Conservation (phyloP, 2,888 invertebrate species). For the Drosophila atripex region DNA sequence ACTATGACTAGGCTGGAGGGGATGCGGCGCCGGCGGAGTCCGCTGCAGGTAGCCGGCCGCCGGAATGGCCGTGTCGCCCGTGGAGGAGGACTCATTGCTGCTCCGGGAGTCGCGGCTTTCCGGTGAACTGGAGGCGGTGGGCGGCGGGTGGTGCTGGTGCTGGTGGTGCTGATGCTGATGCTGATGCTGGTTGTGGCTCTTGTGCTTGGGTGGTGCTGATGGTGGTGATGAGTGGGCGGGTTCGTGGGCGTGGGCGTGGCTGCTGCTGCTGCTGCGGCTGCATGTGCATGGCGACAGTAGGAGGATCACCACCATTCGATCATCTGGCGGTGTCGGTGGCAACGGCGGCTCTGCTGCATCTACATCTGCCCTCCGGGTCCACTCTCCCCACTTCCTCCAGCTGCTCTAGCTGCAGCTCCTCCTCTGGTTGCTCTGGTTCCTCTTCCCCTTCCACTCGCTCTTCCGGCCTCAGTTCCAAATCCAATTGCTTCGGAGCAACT, state of each 20-base stretch:
- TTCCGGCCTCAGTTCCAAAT: conserved; percentile 40
- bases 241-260: conserved; percentile 41
- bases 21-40: conserved; percentile 28
- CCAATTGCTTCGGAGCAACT: conserved; percentile 28
- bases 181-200: conserved; percentile 1
- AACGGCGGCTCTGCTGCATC: conserved; percentile 45
- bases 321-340: conserved; percentile 79
- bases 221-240: conserved; percentile 34
- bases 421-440: not conserved
- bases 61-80: conserved; percentile 82
- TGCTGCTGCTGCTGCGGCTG: conserved; percentile 72
- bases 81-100: conserved; percentile 78
- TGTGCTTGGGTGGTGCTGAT: conserved; percentile 26
- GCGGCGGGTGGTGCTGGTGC: conserved; percentile 22
- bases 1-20: conserved; percentile 69
- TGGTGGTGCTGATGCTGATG: conserved; percentile 17
- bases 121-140: not conserved
- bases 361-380: conserved; percentile 18
- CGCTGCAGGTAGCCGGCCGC: conserved; percentile 55
- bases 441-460: not conserved
- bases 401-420: conserved; percentile 3
- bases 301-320: conserved; percentile 85
- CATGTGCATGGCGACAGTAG: conserved; percentile 83
- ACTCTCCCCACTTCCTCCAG: conserved; percentile 10
- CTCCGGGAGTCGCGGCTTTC: conserved; percentile 30